These are phyloP conservation scores for Heloderma charlesbogerti DNA, from an alignment of 2,113 vertebrate genomes.

Conservation along the genomic window DNA sequence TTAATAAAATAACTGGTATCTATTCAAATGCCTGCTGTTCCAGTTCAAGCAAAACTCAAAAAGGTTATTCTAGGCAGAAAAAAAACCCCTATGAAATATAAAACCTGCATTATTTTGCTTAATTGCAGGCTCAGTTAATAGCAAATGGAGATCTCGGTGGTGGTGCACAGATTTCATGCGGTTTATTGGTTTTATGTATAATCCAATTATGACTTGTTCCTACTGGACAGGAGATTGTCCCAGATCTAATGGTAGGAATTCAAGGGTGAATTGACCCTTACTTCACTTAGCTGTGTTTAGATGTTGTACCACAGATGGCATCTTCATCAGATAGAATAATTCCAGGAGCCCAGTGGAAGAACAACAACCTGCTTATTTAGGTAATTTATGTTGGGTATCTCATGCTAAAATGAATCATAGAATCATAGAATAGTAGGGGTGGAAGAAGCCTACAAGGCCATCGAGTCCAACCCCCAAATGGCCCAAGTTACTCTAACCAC, in stretches of 20 bases:
- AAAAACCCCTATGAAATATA: not conserved
- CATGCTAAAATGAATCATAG: slow-evolving; percentile 40
- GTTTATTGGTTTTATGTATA: not conserved
- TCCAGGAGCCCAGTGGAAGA: not conserved
- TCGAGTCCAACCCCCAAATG: no score
- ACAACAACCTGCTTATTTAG: not conserved
- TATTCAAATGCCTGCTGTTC: not conserved
- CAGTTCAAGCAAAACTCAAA: not conserved
- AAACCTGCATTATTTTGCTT: not conserved
- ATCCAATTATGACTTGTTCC: not conserved
- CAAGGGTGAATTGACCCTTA: not conserved
- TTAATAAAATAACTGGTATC: not conserved
- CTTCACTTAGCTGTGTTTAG: not conserved
- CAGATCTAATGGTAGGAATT: not conserved
- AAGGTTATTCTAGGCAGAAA: not conserved
- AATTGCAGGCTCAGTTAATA: not conserved
- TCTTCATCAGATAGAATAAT: not conserved
- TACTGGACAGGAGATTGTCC: not conserved
- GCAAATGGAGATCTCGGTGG: not conserved
- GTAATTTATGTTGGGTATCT: slow-evolving; percentile 17
- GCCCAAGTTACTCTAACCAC: slow-evolving; percentile 56
- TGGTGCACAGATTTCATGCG: not conserved
- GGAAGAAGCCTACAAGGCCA: no score
- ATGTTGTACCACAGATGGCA: not conserved
- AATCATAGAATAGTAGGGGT: no score